These are phyloP conservation scores for Sussaba pulchella DNA, from an alignment of 2,888 invertebrate genomes.

Conservation along the genomic window DNA sequence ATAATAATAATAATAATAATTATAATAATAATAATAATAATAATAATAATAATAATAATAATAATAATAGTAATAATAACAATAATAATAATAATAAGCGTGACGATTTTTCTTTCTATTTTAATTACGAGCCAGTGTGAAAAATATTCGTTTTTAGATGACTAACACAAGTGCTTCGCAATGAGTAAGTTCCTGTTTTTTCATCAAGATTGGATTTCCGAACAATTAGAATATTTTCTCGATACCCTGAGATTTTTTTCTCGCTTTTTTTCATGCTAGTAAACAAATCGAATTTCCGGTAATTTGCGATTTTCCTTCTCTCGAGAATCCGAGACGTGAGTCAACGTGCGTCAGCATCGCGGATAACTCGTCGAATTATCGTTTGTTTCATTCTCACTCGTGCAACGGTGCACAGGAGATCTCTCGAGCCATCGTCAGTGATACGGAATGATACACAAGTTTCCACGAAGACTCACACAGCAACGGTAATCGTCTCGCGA, in stretches of 20 bases:
- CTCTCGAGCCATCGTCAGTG: not conserved
- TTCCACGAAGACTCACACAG: not conserved
- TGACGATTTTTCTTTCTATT: too few relatives aligned
- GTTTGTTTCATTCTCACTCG: constrained; percentile 1
- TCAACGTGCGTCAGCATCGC: constrained; percentile 41
- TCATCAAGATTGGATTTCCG: not conserved
- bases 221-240: too few relatives aligned
- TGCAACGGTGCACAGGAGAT: constrained; percentile 7
- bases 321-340: constrained; percentile 18
- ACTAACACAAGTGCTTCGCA: not conserved
- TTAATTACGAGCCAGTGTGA: not conserved
- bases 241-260: constrained; percentile 20
- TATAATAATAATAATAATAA: too few relatives aligned
- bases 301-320: constrained; percentile 8
- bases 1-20: too few relatives aligned
- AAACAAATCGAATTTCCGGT: constrained; percentile 31
- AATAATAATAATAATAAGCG: too few relatives aligned
- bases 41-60: too few relatives aligned
- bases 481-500: constrained; percentile 5
- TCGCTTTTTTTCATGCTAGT: not conserved
- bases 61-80: too few relatives aligned
- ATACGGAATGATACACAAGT: not conserved
- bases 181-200: constrained; percentile 13
- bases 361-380: constrained; percentile 25
- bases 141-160: not conserved